phyloP scores from a whole-genome alignment of 30 jellyfish, hydroid and myxozoan species.

The Aurelia sp. region DNA sequence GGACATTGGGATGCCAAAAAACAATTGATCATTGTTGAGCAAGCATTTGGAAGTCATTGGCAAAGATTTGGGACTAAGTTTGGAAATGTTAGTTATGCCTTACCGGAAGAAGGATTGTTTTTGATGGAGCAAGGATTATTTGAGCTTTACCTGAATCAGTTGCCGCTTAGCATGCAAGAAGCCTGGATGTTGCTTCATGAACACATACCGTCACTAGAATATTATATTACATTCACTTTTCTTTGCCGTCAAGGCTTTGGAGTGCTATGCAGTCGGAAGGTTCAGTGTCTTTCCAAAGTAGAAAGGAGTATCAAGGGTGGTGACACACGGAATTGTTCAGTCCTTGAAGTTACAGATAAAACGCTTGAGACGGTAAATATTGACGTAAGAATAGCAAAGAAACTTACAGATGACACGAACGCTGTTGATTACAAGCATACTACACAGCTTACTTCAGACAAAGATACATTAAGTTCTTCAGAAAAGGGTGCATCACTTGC shows the following conservation, averaged over 20 bases:
- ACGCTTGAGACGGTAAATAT: background rate
- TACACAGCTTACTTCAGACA: background rate
- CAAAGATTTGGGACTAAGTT: slow-evolving; percentile 50
- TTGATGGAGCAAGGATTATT: slow-evolving; percentile 69
- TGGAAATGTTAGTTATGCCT: slow-evolving; percentile 41
- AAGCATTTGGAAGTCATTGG: slow-evolving; percentile 42
- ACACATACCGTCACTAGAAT: slow-evolving; percentile 57
- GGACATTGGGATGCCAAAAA: slow-evolving; percentile 41
- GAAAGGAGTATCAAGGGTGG: too few relatives aligned
- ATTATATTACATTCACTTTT: slow-evolving; percentile 35
- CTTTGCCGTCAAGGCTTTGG: slow-evolving; percentile 73
- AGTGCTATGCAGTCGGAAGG: slow-evolving; percentile 24
- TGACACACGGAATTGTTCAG: background rate
- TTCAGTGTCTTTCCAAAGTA: background rate
- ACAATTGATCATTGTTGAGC: slow-evolving; percentile 21
- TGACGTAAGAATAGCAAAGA: background rate
- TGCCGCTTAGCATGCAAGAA: slow-evolving; percentile 64
- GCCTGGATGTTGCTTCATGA: slow-evolving; percentile 56
- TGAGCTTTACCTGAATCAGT: slow-evolving; percentile 40
- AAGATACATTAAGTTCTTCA: background rate
- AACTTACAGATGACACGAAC: background rate
- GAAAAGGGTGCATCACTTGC: background rate
- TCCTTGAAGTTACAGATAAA: background rate
- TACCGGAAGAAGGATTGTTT: slow-evolving; percentile 71
- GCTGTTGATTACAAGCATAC: background rate